Conservation (phyloP, 92 coral and sea anemone species). For the Pocillopora meandrina region DNA sequence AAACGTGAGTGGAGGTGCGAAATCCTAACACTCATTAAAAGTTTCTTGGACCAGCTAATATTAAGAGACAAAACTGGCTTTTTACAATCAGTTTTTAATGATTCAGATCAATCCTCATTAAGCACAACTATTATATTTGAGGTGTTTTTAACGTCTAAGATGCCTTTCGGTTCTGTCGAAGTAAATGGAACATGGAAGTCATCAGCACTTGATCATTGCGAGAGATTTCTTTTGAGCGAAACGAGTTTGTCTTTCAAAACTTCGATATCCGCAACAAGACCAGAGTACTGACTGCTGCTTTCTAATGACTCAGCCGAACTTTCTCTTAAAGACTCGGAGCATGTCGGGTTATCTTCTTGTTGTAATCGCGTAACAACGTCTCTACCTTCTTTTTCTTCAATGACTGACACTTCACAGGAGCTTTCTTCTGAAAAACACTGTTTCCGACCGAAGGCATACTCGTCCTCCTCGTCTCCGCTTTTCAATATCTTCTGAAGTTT, state of each 20-base stretch:
- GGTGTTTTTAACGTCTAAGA: too few species aligned
- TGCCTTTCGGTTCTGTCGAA: too few species aligned
- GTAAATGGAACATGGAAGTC: too few species aligned
- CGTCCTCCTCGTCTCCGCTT: background rate
- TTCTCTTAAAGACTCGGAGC: background rate
- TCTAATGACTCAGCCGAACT: background rate
- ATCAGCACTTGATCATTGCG: background rate
- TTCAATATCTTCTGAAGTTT: constrained; percentile 12
- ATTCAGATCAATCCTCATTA: too few species aligned
- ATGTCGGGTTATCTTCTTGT: background rate
- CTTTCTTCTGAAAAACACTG: constrained; percentile 4
- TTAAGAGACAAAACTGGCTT: too few species aligned
- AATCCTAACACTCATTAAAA: too few species aligned
- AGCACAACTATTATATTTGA: too few species aligned
- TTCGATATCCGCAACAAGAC: constrained; percentile 32
- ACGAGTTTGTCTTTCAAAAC: constrained; percentile 39
- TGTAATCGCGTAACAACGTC: background rate
- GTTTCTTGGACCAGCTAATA: too few species aligned
- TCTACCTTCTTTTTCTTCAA: background rate
- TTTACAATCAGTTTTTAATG: too few species aligned
- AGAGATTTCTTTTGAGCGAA: constrained; percentile 41
- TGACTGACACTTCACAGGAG: constrained; percentile 15
- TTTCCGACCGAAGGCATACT: background rate
- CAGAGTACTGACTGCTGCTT: constrained; percentile 12
- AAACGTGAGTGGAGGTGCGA: too few species aligned